Evolutionary conservation across 2,888 invertebrate species (phyloP).

Genomic region (Thecocarcelia acutangulata): DNA sequence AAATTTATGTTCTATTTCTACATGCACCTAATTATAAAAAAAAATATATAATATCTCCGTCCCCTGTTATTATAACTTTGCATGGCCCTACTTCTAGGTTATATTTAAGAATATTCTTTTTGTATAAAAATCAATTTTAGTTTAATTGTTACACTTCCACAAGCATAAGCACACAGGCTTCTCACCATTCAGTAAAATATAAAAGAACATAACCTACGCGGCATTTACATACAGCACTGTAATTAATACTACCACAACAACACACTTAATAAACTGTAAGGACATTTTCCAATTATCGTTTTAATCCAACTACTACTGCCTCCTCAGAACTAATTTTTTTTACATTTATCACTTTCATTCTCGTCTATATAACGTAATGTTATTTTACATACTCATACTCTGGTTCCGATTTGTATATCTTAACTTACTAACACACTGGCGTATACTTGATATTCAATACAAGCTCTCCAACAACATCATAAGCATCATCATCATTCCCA

Average conservation of each 20-base stretch:
- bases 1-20: too few species aligned
- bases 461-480: background rate
- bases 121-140: conserved; percentile 47
- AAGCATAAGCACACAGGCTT: conserved; percentile 26
- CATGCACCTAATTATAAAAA: too few species aligned
- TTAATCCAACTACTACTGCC: conserved; percentile 29
- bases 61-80: background rate
- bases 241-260: background rate
- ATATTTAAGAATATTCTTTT: conserved; percentile 19
- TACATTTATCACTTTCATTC: conserved; percentile 35
- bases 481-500: background rate
- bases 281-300: conserved; percentile 45
- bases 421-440: conserved; percentile 15
- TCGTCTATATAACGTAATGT: conserved; percentile 9
- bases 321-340: background rate
- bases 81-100: background rate
- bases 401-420: background rate
- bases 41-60: too few species aligned
- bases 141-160: conserved; percentile 53
- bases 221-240: background rate
- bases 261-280: conserved; percentile 7
- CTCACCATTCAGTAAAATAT: background rate
- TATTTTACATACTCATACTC: background rate
- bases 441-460: conserved; percentile 57
- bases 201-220: background rate